Evolutionary conservation across 2,113 vertebrate genomes (phyloP).

Genomic region (Haemorhous mexicanus): DNA sequence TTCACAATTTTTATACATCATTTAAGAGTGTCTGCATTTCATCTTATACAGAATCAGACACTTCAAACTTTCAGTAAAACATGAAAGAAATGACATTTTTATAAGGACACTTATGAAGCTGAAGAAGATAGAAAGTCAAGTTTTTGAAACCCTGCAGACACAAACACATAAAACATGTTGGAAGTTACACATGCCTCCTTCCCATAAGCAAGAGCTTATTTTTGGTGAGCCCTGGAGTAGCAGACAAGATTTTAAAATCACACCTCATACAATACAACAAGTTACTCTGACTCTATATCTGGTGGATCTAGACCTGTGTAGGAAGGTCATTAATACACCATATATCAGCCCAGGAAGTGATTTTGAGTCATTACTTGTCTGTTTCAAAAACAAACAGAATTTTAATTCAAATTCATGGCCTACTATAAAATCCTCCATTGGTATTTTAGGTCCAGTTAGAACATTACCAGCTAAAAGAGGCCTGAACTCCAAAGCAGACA

Average conservation of each 20-base stretch:
- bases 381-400: slow-evolving; percentile 2
- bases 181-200: background rate
- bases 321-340: background rate
- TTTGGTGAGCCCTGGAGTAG: background rate
- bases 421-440: background rate
- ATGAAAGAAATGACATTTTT: background rate
- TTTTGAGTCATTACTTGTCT: background rate
- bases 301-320: background rate
- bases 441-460: background rate
- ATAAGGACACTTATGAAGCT: background rate
- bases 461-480: background rate
- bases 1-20: background rate
- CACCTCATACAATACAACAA: background rate
- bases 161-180: background rate
- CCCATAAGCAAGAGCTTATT: background rate
- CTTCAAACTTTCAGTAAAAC: background rate
- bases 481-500: background rate
- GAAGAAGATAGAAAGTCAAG: background rate
- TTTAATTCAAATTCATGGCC: background rate
- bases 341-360: background rate
- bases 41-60: background rate
- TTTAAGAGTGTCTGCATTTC: background rate
- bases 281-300: background rate
- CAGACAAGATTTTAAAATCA: background rate
- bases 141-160: background rate